Percentiles rank a stretch among this genome's conserved stretches.
phyloP scores from a whole-genome alignment of 2,113 vertebrate genomes.

The Mastomys natalensis region DNA sequence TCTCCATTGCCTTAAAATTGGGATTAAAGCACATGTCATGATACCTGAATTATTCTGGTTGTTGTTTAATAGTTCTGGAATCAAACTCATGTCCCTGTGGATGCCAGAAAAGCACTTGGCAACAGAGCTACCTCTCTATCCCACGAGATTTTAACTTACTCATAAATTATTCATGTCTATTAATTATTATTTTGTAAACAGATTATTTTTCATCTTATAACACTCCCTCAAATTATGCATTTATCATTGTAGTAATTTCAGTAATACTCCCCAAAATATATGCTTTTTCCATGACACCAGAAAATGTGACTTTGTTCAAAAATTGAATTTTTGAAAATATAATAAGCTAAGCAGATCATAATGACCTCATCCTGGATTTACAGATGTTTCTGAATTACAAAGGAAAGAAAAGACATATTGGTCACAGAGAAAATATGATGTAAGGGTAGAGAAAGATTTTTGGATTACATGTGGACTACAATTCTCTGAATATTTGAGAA shows the following conservation, averaged over 20 bases:
- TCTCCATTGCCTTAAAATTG: background rate
- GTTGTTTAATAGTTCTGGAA: background rate
- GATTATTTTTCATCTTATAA: background rate
- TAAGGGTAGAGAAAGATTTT: background rate
- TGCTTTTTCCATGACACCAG: background rate
- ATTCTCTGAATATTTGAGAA: background rate
- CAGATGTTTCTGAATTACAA: background rate
- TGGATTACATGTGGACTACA: background rate
- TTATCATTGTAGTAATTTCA: background rate
- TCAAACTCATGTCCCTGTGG: background rate
- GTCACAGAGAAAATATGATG: background rate
- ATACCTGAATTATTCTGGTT: background rate
- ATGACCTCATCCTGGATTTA: background rate
- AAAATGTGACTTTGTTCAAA: background rate
- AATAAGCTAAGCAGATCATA: background rate
- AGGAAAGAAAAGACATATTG: background rate
- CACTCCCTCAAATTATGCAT: background rate
- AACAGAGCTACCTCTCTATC: background rate
- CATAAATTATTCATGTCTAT: background rate
- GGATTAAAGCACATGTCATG: background rate
- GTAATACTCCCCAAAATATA: background rate
- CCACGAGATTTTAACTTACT: constrained; percentile 3
- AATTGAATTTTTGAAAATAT: background rate
- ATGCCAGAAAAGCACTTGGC: background rate
- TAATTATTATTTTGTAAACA: background rate